These are phyloP conservation scores for Camelus dromedarius DNA, from an alignment of 2,113 vertebrate species.

Conservation along the genomic window DNA sequence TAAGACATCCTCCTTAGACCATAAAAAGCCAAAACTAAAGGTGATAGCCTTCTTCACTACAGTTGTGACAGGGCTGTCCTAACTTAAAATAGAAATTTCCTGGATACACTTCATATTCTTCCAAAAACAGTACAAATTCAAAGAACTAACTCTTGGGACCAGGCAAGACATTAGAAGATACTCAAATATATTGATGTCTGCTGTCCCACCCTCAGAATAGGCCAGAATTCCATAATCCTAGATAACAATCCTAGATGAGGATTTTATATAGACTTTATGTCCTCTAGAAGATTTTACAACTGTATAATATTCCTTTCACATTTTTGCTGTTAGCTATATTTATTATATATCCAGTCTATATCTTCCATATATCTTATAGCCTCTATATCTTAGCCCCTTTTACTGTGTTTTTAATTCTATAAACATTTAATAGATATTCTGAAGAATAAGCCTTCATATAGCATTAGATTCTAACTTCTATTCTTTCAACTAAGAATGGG, in stretches of 20 bases:
- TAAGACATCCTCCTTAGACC: neutral
- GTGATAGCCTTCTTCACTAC: neutral
- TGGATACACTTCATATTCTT: neutral
- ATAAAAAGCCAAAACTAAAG: slow-evolving; percentile 27
- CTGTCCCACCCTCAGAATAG: neutral
- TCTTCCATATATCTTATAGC: neutral
- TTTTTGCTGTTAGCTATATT: neutral
- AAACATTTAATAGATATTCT: neutral
- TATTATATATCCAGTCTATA: neutral
- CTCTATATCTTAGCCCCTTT: neutral
- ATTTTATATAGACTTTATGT: neutral
- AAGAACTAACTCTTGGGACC: neutral
- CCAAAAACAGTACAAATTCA: slow-evolving; percentile 32
- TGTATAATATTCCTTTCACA: neutral
- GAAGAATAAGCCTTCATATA: neutral
- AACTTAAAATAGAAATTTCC: slow-evolving; percentile 4
- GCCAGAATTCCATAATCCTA: neutral
- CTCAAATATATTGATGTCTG: neutral
- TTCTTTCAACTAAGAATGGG: neutral
- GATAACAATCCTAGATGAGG: neutral
- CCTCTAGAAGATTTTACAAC: neutral
- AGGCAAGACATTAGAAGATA: neutral
- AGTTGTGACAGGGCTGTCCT: neutral
- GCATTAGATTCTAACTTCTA: neutral
- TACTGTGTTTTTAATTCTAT: neutral